Evolutionary conservation across 2,113 vertebrate species (phyloP).

Genomic region (Microcebus jonahi): DNA sequence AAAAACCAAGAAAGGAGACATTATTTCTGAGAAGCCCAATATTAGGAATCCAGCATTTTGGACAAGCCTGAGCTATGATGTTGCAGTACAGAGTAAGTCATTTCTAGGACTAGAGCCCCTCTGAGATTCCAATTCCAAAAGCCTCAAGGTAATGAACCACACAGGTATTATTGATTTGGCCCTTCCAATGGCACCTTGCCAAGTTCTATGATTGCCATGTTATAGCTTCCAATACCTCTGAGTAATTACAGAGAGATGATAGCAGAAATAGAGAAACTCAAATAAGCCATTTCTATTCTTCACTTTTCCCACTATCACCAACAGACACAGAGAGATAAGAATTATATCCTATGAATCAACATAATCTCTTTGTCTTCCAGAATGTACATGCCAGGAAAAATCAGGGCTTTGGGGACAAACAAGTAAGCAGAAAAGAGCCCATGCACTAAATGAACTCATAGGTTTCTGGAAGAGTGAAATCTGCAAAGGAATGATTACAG

Average conservation of each 20-base stretch:
- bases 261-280: slow-evolving; percentile 18
- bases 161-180: not conserved
- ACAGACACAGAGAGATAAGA: not conserved
- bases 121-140: slow-evolving; percentile 6
- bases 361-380: not conserved
- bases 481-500: not conserved
- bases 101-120: not conserved
- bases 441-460: not conserved
- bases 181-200: not conserved
- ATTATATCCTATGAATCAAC: not conserved
- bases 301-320: not conserved
- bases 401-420: not conserved
- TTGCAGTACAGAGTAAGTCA: not conserved
- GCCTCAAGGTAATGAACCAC: not conserved
- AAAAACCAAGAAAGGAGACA: not conserved
- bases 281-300: not conserved
- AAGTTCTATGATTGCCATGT: not conserved
- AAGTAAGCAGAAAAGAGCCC: not conserved
- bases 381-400: not conserved
- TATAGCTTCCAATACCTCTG: not conserved
- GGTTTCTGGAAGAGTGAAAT: not conserved
- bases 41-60: slow-evolving; percentile 1
- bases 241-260: slow-evolving; percentile 8
- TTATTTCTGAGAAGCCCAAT: not conserved
- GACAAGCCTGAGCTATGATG: not conserved